These are phyloP conservation scores for Enteromius treurensis DNA, from an alignment of 2,797 vertebrate species.

Conservation along the genomic window DNA sequence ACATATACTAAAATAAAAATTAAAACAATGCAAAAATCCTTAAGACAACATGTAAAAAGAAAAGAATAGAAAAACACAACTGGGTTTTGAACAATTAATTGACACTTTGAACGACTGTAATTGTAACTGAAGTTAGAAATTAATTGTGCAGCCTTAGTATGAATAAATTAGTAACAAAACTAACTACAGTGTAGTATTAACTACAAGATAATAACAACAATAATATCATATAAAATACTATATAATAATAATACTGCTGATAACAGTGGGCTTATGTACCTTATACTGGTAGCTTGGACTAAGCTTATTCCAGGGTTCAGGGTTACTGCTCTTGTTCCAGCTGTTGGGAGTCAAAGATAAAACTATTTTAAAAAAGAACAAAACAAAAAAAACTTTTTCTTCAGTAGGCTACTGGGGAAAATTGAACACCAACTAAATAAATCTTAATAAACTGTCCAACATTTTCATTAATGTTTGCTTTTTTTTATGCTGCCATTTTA, in stretches of 20 bases:
- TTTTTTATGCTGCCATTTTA: background rate
- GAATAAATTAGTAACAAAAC: background rate
- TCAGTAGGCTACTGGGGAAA: too few species aligned
- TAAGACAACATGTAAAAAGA: background rate
- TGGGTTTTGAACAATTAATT: background rate
- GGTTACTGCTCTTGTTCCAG: slow-evolving; percentile 89
- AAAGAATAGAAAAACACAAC: background rate
- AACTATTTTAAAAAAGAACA: background rate
- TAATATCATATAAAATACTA: too few species aligned
- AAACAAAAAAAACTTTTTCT: background rate
- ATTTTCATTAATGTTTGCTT: background rate
- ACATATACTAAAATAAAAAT: background rate
- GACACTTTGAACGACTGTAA: background rate
- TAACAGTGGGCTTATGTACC: slow-evolving; percentile 68
- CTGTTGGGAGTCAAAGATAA: slow-evolving; percentile 66
- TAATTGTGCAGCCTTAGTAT: background rate
- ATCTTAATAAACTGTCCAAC: background rate
- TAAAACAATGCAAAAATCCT: background rate
- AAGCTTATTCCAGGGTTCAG: slow-evolving; percentile 92
- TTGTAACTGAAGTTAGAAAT: background rate
- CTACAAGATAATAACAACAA: background rate
- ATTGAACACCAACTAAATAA: background rate
- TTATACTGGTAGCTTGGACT: slow-evolving; percentile 91
- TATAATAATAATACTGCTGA: background rate
- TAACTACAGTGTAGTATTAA: background rate